Conservation (phyloP, 2,888 invertebrate genomes). For the Metellina segmentata region DNA sequence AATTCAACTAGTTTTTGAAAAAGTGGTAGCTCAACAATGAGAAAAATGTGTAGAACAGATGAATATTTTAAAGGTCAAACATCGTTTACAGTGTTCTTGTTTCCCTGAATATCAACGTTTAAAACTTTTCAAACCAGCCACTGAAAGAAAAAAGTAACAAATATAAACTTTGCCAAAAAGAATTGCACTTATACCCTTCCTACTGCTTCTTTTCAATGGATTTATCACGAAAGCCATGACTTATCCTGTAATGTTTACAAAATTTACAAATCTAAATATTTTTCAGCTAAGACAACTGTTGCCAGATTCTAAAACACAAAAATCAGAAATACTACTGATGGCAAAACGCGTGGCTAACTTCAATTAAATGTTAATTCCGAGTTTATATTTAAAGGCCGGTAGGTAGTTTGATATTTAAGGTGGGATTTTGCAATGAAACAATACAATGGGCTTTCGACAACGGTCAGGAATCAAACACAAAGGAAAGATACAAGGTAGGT, state of each 20-base stretch:
- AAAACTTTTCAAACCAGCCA: neutral
- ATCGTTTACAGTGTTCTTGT: neutral
- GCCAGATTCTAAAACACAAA: neutral
- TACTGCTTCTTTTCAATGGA: neutral
- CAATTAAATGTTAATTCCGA: too few species aligned
- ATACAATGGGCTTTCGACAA: too few species aligned
- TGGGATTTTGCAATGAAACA: too few species aligned
- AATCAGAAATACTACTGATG: neutral
- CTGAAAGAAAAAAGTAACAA: neutral
- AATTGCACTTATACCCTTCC: neutral
- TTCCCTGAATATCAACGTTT: neutral
- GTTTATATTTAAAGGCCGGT: too few species aligned
- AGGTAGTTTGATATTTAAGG: too few species aligned
- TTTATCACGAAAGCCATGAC: slow-evolving; percentile 26
- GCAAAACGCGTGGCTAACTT: neutral
- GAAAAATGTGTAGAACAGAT: too few species aligned
- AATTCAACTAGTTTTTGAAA: neutral
- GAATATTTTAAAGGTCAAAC: neutral
- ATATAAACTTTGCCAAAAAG: neutral
- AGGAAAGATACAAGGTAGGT: too few species aligned
- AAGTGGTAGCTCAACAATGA: neutral
- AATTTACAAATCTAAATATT: neutral
- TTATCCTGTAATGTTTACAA: neutral
- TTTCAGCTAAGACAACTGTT: neutral
- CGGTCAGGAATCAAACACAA: too few species aligned